Evolutionary conservation across 2,888 invertebrate species (phyloP), one percentile per base, ranked within the genome.

Genomic region (Uloborus plumipes): DNA sequence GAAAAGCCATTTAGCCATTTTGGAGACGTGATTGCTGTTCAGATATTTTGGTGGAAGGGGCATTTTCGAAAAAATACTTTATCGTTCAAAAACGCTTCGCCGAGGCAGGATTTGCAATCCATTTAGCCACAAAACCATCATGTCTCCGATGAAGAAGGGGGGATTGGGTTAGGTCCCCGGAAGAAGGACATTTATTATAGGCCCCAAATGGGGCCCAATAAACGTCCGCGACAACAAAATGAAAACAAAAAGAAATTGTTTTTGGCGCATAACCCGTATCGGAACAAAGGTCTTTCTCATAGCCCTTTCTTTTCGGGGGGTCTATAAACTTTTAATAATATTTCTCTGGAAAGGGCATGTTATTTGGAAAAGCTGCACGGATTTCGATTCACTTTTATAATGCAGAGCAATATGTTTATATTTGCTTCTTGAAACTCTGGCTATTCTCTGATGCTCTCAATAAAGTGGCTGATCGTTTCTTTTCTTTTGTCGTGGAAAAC

Each of bases 41-140:
- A 71, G 70, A 71, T 71, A 64, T 78, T 78, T 65, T 53, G 67
- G 39, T 39, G 9, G 39, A 39, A 39, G 39, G 39, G 31, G 31
- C 49, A 55, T 55, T 71, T 65, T 71, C 55, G 26, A 39, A 65
- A 65, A 71, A 78, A 78, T 55, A 55, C 64, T 64, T 64, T 65
- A 71, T 78, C 71, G 64, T 58, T 78, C 77, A 71, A 78, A 78
- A 75, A 31, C 58, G 70, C 55, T 64, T 16, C 70, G 18, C 55
- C 50, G 50, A 47, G 26, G 77, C 64, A 71, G 62, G 69, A 78
- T 78, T 78, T 78, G 77, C 71, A 78, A 78, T 78, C 77, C 77
- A 70, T 78, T 78, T 78, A 71, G 77, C 71, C 65, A 64, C 62
- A 65, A 69, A 47, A 70, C 69, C 62, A 75, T 75, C 66, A 75